Evolutionary conservation across 1,140 invertebrate genomes (phyloP).

Genomic region (Laupala kohalensis): DNA sequence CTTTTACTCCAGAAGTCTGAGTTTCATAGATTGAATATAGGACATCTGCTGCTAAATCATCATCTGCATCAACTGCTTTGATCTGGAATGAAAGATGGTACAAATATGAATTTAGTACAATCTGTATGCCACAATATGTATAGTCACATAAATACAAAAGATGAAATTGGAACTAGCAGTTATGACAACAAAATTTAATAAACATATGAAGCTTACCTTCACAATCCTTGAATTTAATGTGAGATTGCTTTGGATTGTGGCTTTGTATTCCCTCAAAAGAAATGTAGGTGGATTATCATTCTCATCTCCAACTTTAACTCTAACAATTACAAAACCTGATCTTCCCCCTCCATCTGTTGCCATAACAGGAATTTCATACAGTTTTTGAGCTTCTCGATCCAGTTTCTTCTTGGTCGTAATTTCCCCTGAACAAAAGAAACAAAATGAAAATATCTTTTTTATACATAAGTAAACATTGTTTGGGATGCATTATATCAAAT

Average conservation of each 20-base stretch:
- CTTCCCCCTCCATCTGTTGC: conserved; percentile 76
- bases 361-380: conserved; percentile 67
- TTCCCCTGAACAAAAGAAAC: conserved; percentile 44
- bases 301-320: conserved; percentile 64
- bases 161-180: background rate
- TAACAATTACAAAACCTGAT: conserved; percentile 62
- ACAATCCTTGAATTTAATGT: conserved; percentile 49
- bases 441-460: conserved; percentile 11
- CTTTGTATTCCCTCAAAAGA: conserved; percentile 63
- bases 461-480: conserved; percentile 5
- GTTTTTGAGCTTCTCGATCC: conserved; percentile 60
- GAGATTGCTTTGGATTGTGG: conserved; percentile 49
- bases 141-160: background rate
- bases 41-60: conserved; percentile 49
- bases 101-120: too few species aligned
- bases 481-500: background rate
- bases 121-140: background rate
- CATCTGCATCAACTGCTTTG: conserved; percentile 54
- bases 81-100: conserved; percentile 25
- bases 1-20: conserved; percentile 38
- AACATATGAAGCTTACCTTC: conserved; percentile 34
- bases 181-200: background rate
- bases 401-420: conserved; percentile 60
- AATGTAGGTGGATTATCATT: conserved; percentile 84
- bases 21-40: conserved; percentile 60